Conservation (phyloP, 2,888 invertebrate species). For the Diaphora mendica region DNA sequence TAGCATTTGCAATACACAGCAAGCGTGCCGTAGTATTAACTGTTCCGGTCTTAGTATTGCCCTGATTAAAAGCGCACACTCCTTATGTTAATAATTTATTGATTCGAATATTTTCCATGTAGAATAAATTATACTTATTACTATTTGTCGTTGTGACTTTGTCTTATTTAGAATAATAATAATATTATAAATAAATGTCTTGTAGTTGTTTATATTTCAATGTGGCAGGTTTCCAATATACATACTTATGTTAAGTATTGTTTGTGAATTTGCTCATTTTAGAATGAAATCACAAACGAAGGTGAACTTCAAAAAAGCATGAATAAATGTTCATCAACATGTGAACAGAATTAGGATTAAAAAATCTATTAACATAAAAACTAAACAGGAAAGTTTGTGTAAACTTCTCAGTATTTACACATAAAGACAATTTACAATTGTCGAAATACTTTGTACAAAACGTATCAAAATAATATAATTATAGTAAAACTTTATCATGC, state of each 20-base stretch:
- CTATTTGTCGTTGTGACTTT: slow-evolving; percentile 4
- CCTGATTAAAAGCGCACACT: not conserved
- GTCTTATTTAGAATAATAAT: slow-evolving; percentile 14
- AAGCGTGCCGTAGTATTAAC: not conserved
- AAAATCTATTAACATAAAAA: not conserved
- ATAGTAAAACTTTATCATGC: not conserved
- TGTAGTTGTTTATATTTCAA: slow-evolving; percentile 1
- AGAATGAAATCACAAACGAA: not conserved
- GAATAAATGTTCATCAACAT: not conserved
- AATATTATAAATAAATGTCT: slow-evolving; percentile 2
- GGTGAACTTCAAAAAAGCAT: not conserved
- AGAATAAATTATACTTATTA: not conserved
- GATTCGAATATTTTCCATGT: slow-evolving; percentile 13
- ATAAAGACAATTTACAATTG: not conserved
- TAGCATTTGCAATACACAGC: not conserved
- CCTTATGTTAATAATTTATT: slow-evolving; percentile 7
- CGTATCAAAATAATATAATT: not conserved
- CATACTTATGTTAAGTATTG: slow-evolving; percentile 2
- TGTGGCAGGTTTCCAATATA: not conserved
- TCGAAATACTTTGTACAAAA: not conserved
- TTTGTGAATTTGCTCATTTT: not conserved
- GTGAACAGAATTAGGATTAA: not conserved
- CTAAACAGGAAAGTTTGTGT: not conserved
- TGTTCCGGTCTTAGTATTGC: not conserved
- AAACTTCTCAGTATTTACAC: not conserved